Evolutionary conservation across 1,140 invertebrate species (phyloP).

Genomic region (Fopius arisanus): DNA sequence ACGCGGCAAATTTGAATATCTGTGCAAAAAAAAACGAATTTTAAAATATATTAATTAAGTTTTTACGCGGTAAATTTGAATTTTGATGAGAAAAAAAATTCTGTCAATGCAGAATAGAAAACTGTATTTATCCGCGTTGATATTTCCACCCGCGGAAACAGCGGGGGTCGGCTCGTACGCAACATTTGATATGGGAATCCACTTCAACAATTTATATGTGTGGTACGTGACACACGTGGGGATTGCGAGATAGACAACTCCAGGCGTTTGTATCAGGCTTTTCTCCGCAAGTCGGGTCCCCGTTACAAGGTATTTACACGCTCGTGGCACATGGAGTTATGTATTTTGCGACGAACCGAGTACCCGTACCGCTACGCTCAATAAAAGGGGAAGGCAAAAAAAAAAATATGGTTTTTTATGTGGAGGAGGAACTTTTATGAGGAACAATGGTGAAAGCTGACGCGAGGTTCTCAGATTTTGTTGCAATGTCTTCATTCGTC

Average conservation of each 20-base stretch:
- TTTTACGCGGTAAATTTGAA: too few species aligned
- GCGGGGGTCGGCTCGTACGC: slow-evolving; percentile 26
- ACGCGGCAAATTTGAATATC: too few species aligned
- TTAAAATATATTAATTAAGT: too few species aligned
- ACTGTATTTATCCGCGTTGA: too few species aligned
- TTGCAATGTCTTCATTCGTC: too few species aligned
- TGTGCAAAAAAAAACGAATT: too few species aligned
- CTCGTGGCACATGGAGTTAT: slow-evolving; percentile 35
- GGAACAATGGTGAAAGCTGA: neutral
- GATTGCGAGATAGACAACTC: slow-evolving; percentile 11
- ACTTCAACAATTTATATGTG: neutral
- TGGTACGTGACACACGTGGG: neutral
- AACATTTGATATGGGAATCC: neutral
- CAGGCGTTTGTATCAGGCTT: neutral
- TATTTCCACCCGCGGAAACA: too few species aligned
- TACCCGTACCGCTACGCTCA: slow-evolving; percentile 2
- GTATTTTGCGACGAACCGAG: slow-evolving; percentile 33
- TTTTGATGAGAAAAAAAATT: too few species aligned
- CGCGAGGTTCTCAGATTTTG: too few species aligned
- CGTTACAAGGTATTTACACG: slow-evolving; percentile 35
- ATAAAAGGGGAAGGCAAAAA: neutral
- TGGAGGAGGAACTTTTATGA: neutral
- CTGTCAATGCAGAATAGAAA: too few species aligned
- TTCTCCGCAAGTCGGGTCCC: slow-evolving; percentile 1
- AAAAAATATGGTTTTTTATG: neutral